Conservation (phyloP, 2,797 vertebrate genomes). For the Scolopax rusticola region DNA sequence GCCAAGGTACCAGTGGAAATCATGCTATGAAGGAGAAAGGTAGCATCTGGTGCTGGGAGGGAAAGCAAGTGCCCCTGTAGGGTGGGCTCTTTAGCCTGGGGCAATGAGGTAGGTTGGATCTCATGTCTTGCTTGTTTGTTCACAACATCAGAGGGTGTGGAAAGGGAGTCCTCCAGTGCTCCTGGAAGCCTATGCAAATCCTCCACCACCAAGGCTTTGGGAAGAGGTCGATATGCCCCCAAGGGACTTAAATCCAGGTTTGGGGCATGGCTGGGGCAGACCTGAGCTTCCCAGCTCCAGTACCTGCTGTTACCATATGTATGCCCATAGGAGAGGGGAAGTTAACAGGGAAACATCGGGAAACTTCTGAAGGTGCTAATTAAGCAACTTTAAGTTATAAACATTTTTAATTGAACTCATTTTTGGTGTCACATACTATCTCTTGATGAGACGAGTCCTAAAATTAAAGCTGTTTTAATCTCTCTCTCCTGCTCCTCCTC, state of each 20-base stretch:
- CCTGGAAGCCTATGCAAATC: neutral
- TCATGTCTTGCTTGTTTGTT: fast-evolving
- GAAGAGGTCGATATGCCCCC: neutral
- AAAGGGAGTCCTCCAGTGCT: neutral
- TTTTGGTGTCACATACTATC: constrained; percentile 43
- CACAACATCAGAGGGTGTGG: fast-evolving
- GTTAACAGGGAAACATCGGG: fast-evolving
- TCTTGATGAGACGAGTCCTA: constrained; percentile 46
- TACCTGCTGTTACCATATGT: neutral
- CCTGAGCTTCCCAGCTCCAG: neutral
- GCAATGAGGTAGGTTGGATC: neutral
- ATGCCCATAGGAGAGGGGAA: neutral
- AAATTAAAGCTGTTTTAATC: constrained; percentile 62
- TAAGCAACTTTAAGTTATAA: constrained; percentile 29
- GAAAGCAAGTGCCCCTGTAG: fast-evolving
- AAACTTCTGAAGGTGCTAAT: constrained; percentile 55
- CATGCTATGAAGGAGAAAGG: neutral
- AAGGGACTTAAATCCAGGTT: neutral
- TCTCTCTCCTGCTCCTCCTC: constrained; percentile 11
- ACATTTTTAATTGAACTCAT: constrained; percentile 44
- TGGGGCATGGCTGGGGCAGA: neutral
- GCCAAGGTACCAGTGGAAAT: neutral
- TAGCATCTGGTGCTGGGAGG: fast-evolving
- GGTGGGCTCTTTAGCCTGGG: fast-evolving
- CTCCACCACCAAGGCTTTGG: neutral